phyloP scores from a whole-genome alignment of 2,797 vertebrate genomes.

The Amphiprion clarkii region DNA sequence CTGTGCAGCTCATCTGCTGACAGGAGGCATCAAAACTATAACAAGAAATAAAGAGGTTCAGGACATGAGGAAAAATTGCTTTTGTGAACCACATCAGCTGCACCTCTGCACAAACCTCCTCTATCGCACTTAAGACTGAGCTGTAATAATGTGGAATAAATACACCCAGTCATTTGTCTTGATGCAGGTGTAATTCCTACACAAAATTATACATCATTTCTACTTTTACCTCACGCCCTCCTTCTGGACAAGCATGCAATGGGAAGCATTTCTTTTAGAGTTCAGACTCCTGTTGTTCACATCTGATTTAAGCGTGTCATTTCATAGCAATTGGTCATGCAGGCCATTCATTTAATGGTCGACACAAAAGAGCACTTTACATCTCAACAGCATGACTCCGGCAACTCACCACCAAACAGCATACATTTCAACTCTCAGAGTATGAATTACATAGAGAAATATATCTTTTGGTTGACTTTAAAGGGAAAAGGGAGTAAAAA shows the following conservation, averaged over 20 bases:
- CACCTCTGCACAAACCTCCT: slow-evolving; percentile 27
- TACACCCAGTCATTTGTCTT: slow-evolving; percentile 49
- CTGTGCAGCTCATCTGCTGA: background rate
- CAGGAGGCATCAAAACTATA: slow-evolving; percentile 6
- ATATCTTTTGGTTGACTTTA: background rate
- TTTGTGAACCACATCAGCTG: background rate
- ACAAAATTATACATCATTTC: slow-evolving; percentile 18
- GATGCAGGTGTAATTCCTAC: slow-evolving; percentile 24
- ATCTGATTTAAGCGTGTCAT: slow-evolving; percentile 14
- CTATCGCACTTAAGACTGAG: slow-evolving; percentile 43
- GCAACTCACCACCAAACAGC: slow-evolving; percentile 3
- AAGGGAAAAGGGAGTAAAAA: background rate
- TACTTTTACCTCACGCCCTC: background rate
- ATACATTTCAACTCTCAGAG: slow-evolving; percentile 2
- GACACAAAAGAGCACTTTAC: slow-evolving; percentile 24
- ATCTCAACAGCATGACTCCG: background rate
- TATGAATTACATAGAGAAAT: background rate
- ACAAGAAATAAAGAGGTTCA: background rate
- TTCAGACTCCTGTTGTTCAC: slow-evolving; percentile 1
- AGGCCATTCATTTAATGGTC: slow-evolving; percentile 15
- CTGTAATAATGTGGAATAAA: slow-evolving; percentile 51
- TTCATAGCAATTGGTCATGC: slow-evolving; percentile 19
- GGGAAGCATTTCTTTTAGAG: slow-evolving; percentile 12
- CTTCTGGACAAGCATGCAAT: background rate
- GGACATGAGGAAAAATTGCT: background rate